Percentiles rank a stretch among this genome's conserved stretches.
Evolutionary conservation across 1,140 invertebrate species (phyloP).

Genomic region (Cheumatopsyche charites): DNA sequence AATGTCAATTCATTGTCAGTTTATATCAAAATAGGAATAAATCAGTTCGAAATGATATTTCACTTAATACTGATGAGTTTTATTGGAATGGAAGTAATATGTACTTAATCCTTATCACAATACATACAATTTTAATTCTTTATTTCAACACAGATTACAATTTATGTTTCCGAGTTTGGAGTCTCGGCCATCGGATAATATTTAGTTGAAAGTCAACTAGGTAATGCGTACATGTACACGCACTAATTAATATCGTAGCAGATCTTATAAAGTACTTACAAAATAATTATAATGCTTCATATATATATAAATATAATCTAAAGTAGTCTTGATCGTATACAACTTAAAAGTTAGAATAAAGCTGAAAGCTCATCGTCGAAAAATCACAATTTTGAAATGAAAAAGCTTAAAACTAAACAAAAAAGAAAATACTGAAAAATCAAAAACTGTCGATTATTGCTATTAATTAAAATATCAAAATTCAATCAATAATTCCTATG

Average conservation of each 20-base stretch:
- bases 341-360: slow-evolving; percentile 14
- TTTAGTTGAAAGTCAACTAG: too few species aligned
- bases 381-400: slow-evolving; percentile 13
- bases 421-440: neutral
- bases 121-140: neutral
- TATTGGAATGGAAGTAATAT: neutral
- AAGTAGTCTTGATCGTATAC: slow-evolving; percentile 11
- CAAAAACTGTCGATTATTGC: neutral
- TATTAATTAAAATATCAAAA: slow-evolving; percentile 1
- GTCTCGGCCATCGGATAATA: too few species aligned
- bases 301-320: too few species aligned
- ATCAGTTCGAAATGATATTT: slow-evolving; percentile 15
- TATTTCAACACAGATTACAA: too few species aligned
- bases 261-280: neutral
- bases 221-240: too few species aligned
- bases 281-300: neutral
- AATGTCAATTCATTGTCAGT: too few species aligned
- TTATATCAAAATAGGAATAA: slow-evolving; percentile 10
- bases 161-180: too few species aligned
- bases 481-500: neutral
- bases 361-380: slow-evolving; percentile 1
- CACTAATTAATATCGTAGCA: neutral
- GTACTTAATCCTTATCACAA: neutral
- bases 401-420: neutral
- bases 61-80: slow-evolving; percentile 13